A percentile compares a stretch with the other conserved stretches of the same genome.
These are phyloP conservation scores for Miltochrista miniata DNA, from an alignment of 2,888 invertebrate species.

Conservation along the genomic window DNA sequence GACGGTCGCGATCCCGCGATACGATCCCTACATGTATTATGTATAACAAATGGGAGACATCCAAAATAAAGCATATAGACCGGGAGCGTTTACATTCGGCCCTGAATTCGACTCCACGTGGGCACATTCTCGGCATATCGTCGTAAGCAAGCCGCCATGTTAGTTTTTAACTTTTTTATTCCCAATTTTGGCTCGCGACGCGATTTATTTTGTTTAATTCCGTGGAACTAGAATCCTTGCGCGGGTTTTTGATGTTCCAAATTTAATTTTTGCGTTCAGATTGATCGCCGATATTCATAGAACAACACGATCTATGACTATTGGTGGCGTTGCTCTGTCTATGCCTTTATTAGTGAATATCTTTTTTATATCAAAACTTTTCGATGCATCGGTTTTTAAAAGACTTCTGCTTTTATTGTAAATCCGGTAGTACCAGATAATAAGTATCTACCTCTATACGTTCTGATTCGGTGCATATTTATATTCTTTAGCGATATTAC, in stretches of 20 bases:
- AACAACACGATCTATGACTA: too few species aligned
- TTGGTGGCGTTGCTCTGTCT: too few species aligned
- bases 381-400: too few species aligned
- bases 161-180: constrained; percentile 30
- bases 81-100: constrained; percentile 62
- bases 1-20: constrained; percentile 75
- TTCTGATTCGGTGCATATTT: too few species aligned
- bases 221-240: constrained; percentile 19
- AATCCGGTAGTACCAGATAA: too few species aligned
- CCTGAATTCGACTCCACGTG: constrained; percentile 69
- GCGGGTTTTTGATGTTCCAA: constrained; percentile 15
- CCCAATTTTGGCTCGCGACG: constrained; percentile 25
- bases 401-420: too few species aligned
- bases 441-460: too few species aligned
- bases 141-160: constrained; percentile 47
- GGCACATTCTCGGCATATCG: constrained; percentile 74
- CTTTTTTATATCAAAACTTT: too few species aligned
- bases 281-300: background rate
- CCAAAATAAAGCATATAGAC: constrained; percentile 73
- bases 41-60: constrained; percentile 83
- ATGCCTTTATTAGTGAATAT: too few species aligned
- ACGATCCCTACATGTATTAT: constrained; percentile 78
- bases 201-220: constrained; percentile 30
- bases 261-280: constrained; percentile 13
- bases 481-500: background rate